Percentiles rank a stretch among this genome's conserved stretches.
These are phyloP conservation scores for Sebastes miniatus DNA, from an alignment of 2,797 vertebrate genomes.

Conservation along the genomic window DNA sequence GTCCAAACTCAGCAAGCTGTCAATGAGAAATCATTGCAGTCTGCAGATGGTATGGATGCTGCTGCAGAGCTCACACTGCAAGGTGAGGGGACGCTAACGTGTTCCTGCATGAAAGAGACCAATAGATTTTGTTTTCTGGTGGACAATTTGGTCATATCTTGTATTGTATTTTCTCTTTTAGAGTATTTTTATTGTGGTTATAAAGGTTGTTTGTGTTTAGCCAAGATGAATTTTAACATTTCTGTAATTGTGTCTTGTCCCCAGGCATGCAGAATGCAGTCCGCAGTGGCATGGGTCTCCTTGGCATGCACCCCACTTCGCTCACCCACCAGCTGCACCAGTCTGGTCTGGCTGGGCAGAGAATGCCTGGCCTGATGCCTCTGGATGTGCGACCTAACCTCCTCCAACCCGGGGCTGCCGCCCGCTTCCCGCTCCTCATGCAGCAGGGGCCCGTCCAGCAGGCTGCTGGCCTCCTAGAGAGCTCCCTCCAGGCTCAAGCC, in stretches of 20 bases:
- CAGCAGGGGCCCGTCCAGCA: constrained; percentile 89
- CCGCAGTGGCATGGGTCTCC: constrained; percentile 87
- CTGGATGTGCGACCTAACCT: constrained; percentile 93
- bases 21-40: constrained; percentile 70
- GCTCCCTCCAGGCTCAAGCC: constrained; percentile 86
- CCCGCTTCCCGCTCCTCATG: constrained; percentile 89
- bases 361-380: constrained; percentile 91
- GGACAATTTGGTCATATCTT: no score
- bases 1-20: constrained; percentile 72
- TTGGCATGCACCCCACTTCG: constrained; percentile 89
- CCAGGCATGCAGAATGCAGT: constrained; percentile 85
- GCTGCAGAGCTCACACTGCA: constrained; percentile 81
- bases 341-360: constrained; percentile 85
- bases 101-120: background rate
- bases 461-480: constrained; percentile 82
- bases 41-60: constrained; percentile 76
- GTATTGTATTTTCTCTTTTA: background rate
- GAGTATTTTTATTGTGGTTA: background rate
- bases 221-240: background rate
- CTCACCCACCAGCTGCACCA: constrained; percentile 88
- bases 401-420: constrained; percentile 76
- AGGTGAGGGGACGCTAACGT: constrained; percentile 55
- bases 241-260: constrained; percentile 16
- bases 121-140: background rate
- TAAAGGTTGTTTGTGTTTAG: background rate